Conservation (phyloP, 2,113 vertebrate species). For the Rhadina sibilatrix region DNA sequence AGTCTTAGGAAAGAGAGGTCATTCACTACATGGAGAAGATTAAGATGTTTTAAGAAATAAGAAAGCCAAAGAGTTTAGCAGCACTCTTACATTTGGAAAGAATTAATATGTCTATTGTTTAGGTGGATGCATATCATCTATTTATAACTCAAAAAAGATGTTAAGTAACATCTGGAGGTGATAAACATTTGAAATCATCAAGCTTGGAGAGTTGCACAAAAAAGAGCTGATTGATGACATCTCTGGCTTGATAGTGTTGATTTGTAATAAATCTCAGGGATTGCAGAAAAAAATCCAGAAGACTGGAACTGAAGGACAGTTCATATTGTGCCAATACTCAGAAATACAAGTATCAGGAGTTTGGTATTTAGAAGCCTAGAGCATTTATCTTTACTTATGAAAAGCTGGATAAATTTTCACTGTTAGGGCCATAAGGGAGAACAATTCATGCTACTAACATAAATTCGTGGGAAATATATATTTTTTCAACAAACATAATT, state of each 20-base stretch:
- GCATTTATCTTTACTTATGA: neutral
- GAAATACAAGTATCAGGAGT: neutral
- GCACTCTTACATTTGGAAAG: neutral
- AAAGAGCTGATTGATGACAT: neutral
- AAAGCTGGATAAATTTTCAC: neutral
- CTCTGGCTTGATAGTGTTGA: neutral
- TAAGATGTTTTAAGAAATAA: neutral
- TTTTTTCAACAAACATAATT: neutral
- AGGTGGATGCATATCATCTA: neutral
- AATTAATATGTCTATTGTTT: neutral
- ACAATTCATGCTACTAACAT: neutral
- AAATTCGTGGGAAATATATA: neutral
- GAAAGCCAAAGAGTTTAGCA: neutral
- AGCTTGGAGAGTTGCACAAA: neutral
- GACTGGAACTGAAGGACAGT: neutral
- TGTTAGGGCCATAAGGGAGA: neutral
- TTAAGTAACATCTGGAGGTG: neutral
- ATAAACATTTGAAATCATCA: neutral
- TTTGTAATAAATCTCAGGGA: neutral
- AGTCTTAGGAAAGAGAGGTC: neutral
- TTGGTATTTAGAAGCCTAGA: neutral
- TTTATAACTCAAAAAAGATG: neutral
- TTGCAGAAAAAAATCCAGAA: neutral
- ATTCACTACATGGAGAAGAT: neutral
- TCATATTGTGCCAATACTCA: neutral